Percentiles rank a stretch among this genome's conserved stretches.
Evolutionary conservation across 2,888 invertebrate genomes (phyloP).

Genomic region (Cordilura impudica): DNA sequence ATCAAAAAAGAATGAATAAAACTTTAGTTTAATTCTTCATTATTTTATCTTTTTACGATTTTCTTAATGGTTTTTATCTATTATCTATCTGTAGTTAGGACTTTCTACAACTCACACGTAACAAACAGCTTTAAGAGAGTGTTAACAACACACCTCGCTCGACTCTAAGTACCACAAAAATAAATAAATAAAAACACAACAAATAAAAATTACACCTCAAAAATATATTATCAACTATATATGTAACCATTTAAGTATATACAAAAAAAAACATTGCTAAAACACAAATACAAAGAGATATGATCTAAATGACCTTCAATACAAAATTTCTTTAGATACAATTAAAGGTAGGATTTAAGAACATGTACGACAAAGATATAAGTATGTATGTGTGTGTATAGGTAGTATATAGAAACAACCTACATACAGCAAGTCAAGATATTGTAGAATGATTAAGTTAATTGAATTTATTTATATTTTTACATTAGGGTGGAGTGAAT

Average conservation of each 20-base stretch:
- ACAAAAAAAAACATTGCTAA: constrained; percentile 17
- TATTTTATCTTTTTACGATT: no score
- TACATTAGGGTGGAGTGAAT: no score
- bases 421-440: background rate
- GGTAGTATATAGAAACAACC: background rate
- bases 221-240: constrained; percentile 24
- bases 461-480: constrained; percentile 46
- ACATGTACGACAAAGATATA: background rate
- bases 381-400: background rate
- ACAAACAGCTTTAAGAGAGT: background rate
- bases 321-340: constrained; percentile 55
- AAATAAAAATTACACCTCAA: constrained; percentile 55
- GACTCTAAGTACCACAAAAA: background rate
- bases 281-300: constrained; percentile 38
- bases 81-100: no score
- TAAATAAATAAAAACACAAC: constrained; percentile 9
- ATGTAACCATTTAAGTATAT: no score
- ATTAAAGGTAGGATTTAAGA: constrained; percentile 55
- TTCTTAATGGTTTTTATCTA: no score
- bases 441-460: constrained; percentile 35
- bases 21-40: no score
- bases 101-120: background rate
- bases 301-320: constrained; percentile 59
- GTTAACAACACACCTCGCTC: constrained; percentile 49
- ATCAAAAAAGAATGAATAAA: no score